Percentiles rank a stretch among this genome's conserved stretches.
phyloP scores from a whole-genome alignment of 2,888 invertebrate genomes.

The Onthophagus sagittarius region DNA sequence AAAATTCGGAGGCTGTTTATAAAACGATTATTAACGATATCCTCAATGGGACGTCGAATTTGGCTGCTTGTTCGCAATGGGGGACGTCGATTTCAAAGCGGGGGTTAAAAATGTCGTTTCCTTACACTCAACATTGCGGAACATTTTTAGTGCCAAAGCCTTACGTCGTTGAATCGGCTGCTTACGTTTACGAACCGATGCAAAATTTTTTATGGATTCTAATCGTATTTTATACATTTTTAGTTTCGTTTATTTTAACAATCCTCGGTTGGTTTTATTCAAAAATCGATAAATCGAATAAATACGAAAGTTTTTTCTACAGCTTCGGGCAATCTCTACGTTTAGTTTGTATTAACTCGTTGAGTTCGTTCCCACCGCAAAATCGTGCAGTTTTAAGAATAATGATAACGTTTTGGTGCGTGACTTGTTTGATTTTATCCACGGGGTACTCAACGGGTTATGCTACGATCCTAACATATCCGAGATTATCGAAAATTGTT shows the following conservation, averaged over 20 bases:
- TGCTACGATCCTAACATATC: conserved; percentile 20
- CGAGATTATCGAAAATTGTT: conserved; percentile 15
- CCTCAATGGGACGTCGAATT: conserved; percentile 3
- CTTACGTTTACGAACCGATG: conserved; percentile 18
- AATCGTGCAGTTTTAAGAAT: conserved; percentile 12
- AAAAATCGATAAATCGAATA: background rate
- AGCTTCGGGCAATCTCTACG: conserved; percentile 6
- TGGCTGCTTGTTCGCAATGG: conserved; percentile 22
- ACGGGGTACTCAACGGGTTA: conserved; percentile 22
- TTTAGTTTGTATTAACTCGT: conserved; percentile 12
- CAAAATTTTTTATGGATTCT: conserved; percentile 11
- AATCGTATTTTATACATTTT: background rate
- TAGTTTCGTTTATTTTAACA: conserved; percentile 9
- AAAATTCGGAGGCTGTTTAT: conserved; percentile 4
- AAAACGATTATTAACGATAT: conserved; percentile 11
- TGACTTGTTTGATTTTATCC: conserved; percentile 18
- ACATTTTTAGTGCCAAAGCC: conserved; percentile 31
- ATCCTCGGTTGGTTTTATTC: conserved; percentile 15
- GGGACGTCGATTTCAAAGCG: background rate
- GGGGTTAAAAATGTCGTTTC: conserved; percentile 18
- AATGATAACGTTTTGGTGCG: conserved; percentile 16
- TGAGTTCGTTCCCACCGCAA: conserved; percentile 15
- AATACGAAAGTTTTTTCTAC: conserved; percentile 12
- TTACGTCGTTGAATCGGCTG: conserved; percentile 13
- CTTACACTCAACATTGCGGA: conserved; percentile 26